Conservation (phyloP, 2,888 invertebrate genomes). For the Choristoneura rosaceana region DNA sequence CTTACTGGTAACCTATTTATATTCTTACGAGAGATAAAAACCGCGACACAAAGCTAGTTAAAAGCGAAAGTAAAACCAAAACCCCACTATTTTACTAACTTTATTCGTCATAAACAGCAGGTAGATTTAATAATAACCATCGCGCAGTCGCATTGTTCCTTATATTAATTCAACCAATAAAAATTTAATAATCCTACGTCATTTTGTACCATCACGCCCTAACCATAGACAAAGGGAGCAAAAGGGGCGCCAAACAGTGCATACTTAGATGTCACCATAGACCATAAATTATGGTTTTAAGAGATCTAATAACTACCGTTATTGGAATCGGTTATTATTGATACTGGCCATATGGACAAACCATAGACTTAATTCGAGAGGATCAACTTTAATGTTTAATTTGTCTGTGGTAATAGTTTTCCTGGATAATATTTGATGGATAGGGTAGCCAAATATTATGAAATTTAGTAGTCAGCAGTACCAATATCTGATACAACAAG, state of each 20-base stretch:
- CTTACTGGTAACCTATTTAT: too few relatives aligned
- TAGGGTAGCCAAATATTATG: too few relatives aligned
- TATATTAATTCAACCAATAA: slow-evolving; percentile 55
- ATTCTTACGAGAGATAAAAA: too few relatives aligned
- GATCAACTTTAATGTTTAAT: slow-evolving; percentile 36
- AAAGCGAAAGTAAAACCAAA: too few relatives aligned
- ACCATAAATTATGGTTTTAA: slow-evolving; percentile 78
- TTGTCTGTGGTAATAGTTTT: slow-evolving; percentile 26
- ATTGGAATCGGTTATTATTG: slow-evolving; percentile 62
- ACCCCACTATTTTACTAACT: too few relatives aligned
- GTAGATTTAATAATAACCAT: neutral
- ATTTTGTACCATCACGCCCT: slow-evolving; percentile 73
- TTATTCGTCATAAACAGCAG: neutral
- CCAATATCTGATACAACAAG: too few relatives aligned
- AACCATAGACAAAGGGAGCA: slow-evolving; percentile 52
- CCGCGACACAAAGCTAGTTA: too few relatives aligned
- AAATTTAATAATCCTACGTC: slow-evolving; percentile 63
- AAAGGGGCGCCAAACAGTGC: slow-evolving; percentile 55
- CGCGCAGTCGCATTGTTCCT: neutral
- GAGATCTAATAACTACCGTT: slow-evolving; percentile 51
- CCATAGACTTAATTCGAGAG: slow-evolving; percentile 52
- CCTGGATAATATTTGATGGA: too few relatives aligned
- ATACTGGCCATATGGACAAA: slow-evolving; percentile 56
- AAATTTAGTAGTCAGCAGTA: too few relatives aligned
- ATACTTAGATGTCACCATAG: slow-evolving; percentile 65